Conservation (phyloP, 2,797 vertebrate species). For the Borostomias antarcticus region DNA sequence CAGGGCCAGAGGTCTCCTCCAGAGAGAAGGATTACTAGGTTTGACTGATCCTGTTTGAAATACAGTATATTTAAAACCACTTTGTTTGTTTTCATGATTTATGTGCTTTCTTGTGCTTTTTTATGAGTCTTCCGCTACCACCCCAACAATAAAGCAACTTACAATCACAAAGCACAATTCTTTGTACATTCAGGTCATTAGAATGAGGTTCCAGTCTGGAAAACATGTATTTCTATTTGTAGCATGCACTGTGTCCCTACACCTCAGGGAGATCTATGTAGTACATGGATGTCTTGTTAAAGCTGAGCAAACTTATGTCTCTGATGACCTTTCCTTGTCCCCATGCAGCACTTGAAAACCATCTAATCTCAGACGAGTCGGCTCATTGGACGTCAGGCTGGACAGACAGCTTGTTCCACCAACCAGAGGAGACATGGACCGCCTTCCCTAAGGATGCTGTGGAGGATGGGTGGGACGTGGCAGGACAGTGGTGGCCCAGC, state of each 20-base stretch:
- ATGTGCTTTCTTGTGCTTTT: no score
- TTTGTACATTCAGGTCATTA: conserved; percentile 10
- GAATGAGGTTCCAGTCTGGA: background rate
- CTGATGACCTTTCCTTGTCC: background rate
- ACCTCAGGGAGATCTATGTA: background rate
- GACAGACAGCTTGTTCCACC: conserved; percentile 51
- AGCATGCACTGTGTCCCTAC: background rate
- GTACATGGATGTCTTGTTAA: background rate
- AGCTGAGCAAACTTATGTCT: background rate
- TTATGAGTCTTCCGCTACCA: background rate
- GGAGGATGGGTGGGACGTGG: conserved; percentile 29
- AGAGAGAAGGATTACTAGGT: background rate
- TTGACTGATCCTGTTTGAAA: background rate
- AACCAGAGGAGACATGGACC: conserved; percentile 68
- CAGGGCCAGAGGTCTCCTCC: conserved; percentile 5
- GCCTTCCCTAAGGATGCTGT: conserved; percentile 68
- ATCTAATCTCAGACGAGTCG: conserved; percentile 24
- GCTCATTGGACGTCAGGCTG: conserved; percentile 51
- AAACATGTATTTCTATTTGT: conserved; percentile 2
- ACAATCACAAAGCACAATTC: background rate
- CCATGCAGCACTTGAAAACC: conserved; percentile 41
- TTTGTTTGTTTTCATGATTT: background rate
- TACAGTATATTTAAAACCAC: background rate
- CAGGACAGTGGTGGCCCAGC: conserved; percentile 72
- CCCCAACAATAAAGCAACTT: background rate